These are phyloP conservation scores for Lepisosteus oculatus DNA, from an alignment of 2,113 vertebrate species.

Conservation along the genomic window DNA sequence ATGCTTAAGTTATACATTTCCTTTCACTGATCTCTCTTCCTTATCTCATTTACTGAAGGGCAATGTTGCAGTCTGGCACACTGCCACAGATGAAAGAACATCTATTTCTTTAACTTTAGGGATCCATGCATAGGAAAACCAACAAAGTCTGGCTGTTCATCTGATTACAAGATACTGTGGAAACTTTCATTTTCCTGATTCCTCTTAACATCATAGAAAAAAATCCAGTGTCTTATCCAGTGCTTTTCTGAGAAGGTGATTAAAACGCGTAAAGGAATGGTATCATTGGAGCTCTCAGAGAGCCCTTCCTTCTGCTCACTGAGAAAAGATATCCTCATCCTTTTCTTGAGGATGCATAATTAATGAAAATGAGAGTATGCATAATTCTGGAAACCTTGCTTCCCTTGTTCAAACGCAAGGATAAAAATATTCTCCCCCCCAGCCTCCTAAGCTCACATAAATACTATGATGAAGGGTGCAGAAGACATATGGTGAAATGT, in stretches of 20 bases:
- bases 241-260: conserved; percentile 32
- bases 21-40: neutral
- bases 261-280: conserved; percentile 34
- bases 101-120: conserved; percentile 23
- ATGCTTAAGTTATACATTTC: neutral
- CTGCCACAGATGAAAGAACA: neutral
- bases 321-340: conserved; percentile 27
- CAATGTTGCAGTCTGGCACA: neutral
- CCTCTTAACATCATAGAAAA: conserved; percentile 31
- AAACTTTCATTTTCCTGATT: conserved; percentile 27
- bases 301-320: conserved; percentile 18
- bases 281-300: conserved; percentile 24
- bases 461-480: neutral
- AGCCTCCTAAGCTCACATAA: neutral
- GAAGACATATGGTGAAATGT: neutral
- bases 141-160: conserved; percentile 23
- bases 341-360: conserved; percentile 30
- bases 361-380: conserved; percentile 33
- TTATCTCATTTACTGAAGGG: conserved; percentile 2
- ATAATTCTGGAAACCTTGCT: conserved; percentile 24
- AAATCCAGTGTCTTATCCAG: conserved; percentile 14
- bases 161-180: conserved; percentile 31
- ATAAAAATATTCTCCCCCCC: conserved; percentile 1
- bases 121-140: conserved; percentile 25
- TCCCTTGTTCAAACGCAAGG: conserved; percentile 17